Percentiles rank a stretch among this genome's conserved stretches.
phyloP scores from a whole-genome alignment of 2,797 vertebrate genomes.

The Salarias fasciatus region DNA sequence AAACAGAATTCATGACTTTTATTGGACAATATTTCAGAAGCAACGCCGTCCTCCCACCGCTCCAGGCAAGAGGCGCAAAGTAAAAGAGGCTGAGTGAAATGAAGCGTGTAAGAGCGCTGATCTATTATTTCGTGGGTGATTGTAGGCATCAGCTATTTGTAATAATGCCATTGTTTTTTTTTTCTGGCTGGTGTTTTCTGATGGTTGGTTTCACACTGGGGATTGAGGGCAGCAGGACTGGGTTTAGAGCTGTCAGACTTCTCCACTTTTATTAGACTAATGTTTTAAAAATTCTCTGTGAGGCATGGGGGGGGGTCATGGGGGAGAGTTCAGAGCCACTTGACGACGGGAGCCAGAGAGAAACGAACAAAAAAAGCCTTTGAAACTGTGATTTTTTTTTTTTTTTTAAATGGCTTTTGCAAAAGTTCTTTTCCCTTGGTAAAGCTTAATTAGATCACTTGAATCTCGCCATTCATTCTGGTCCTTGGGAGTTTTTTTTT shows the following conservation, averaged over 20 bases:
- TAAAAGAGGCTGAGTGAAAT: constrained; percentile 13
- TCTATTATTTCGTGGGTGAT: constrained; percentile 23
- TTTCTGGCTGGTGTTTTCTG: constrained; percentile 25
- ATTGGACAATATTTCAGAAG: constrained; percentile 3
- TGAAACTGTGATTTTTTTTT: background rate
- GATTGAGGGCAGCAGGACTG: constrained; percentile 31
- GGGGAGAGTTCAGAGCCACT: background rate
- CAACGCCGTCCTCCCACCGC: background rate
- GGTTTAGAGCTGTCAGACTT: constrained; percentile 7
- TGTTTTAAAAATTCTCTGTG: constrained; percentile 14
- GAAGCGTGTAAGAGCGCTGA: constrained; percentile 25
- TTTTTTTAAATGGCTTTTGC: background rate
- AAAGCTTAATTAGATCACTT: background rate
- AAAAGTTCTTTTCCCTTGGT: background rate
- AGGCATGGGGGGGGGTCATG: background rate
- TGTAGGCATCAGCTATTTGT: constrained; percentile 29
- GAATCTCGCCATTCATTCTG: constrained; percentile 2
- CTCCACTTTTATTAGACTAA: constrained; percentile 15
- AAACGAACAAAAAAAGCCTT: background rate
- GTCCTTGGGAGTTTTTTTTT: background rate
- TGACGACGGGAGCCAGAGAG: constrained; percentile 1
- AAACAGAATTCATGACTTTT: background rate
- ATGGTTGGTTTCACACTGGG: constrained; percentile 32
- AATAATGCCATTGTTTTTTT: constrained; percentile 26
- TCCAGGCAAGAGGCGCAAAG: background rate